A percentile compares a stretch with the other conserved stretches of the same genome.
Evolutionary conservation across 2,797 vertebrate genomes (phyloP).

Genomic region (Micrastur ruficollis): DNA sequence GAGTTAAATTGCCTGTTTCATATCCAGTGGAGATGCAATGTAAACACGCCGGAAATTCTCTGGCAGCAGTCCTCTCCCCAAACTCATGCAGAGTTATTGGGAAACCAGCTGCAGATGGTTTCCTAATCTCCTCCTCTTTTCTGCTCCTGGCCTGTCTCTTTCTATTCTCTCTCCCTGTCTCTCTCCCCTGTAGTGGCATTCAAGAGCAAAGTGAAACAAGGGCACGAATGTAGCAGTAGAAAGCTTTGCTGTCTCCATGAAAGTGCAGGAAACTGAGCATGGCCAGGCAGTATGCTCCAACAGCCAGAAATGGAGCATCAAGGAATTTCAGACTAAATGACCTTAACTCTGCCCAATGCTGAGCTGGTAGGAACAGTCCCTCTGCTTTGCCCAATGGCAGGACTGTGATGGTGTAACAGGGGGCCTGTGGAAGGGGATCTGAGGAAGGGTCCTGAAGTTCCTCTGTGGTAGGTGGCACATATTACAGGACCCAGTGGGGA

Average conservation of each 20-base stretch:
- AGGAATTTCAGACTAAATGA: not conserved
- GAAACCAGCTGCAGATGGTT: not conserved
- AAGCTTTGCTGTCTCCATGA: not conserved
- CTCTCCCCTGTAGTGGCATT: not conserved
- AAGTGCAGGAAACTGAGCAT: not conserved
- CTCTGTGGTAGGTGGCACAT: not conserved
- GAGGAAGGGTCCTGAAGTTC: not conserved
- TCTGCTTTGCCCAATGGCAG: not conserved
- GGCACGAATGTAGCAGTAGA: not conserved
- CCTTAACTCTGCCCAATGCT: not conserved
- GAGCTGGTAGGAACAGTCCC: not conserved
- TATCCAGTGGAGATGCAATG: not conserved
- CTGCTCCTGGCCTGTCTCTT: not conserved
- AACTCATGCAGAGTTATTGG: not conserved
- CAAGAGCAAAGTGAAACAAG: not conserved
- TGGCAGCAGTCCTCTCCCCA: not conserved
- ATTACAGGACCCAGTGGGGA: not conserved
- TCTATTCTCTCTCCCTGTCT: not conserved
- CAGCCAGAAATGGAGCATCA: not conserved
- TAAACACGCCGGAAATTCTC: not conserved
- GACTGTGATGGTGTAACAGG: not conserved
- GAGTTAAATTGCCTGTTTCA: not conserved
- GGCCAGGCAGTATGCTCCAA: not conserved
- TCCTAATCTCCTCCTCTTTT: not conserved
- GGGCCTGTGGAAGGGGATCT: not conserved